Conservation (phyloP, 1,140 invertebrate species). For the Danaus melanippus region DNA sequence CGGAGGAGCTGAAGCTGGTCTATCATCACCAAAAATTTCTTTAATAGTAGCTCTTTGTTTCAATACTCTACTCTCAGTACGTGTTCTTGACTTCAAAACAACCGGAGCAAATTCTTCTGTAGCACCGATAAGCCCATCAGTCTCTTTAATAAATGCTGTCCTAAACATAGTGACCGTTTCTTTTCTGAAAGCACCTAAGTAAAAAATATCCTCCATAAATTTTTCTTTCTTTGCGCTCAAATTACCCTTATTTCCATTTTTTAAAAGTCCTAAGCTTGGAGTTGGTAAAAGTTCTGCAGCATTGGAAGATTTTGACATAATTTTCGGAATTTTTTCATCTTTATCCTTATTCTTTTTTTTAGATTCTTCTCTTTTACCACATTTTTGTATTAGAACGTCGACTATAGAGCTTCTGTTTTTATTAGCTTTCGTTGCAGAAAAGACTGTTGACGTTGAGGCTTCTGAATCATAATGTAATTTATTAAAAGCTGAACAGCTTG, state of each 20-base stretch:
- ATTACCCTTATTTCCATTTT: slow-evolving; percentile 67
- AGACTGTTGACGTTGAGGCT: slow-evolving; percentile 75
- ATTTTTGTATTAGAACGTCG: slow-evolving; percentile 77
- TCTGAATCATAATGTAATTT: slow-evolving; percentile 78
- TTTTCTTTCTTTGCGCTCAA: slow-evolving; percentile 70
- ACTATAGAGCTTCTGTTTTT: slow-evolving; percentile 75
- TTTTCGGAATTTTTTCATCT: slow-evolving; percentile 61
- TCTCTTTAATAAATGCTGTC: slow-evolving; percentile 78
- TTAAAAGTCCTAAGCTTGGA: slow-evolving; percentile 69
- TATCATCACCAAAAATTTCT: slow-evolving; percentile 81
- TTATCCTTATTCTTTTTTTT: slow-evolving; percentile 74
- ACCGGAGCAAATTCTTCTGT: slow-evolving; percentile 79
- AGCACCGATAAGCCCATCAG: slow-evolving; percentile 69
- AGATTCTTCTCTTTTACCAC: slow-evolving; percentile 72
- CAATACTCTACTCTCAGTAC: slow-evolving; percentile 82
- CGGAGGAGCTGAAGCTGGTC: slow-evolving; percentile 70
- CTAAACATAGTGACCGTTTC: slow-evolving; percentile 80
- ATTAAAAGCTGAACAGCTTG: slow-evolving; percentile 73
- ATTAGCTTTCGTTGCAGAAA: slow-evolving; percentile 70
- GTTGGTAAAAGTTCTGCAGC: slow-evolving; percentile 75
- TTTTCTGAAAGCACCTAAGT: slow-evolving; percentile 79
- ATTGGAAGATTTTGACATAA: slow-evolving; percentile 72
- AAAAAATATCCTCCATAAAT: slow-evolving; percentile 71
- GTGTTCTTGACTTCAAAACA: slow-evolving; percentile 80
- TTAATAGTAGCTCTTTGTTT: slow-evolving; percentile 84